Evolutionary conservation across 2,113 vertebrate species (phyloP), one percentile per base, ranked within the genome.

Genomic region (Cavia porcellus): DNA sequence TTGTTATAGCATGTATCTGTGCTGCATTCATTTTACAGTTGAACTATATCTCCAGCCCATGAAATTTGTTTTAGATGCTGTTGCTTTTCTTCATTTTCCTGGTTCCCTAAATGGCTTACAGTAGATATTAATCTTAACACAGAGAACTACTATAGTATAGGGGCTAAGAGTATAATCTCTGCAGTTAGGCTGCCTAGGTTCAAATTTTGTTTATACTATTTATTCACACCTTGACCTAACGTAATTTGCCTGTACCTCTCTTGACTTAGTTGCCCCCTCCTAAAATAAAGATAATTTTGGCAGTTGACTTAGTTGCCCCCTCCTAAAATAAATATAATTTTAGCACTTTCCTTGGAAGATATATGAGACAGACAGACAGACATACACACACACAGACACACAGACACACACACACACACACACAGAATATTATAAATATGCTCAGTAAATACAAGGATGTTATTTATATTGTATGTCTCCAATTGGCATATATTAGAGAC

Each of bases 401-500:
- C 61, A 62, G 7, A 52, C 50, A 52, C 50, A 52, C 50, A 52
- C 50, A 11, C 50, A 38, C 38, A 38, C 38, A 38, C 38, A 47
- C 25, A 47, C 13, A 42, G n/a, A 20, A 72, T 38, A 45, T 22
- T 75, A 9, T 61, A 82, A 72, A 89, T 82, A 57, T 83, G 28
- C 57, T 79, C 84, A 95, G 86, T 59, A 93, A 93, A 75, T 94
- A 38, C 79, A 75, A 86, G 20, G 42, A 83, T 86, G 38, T 86
- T 38, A 94, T 91, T 97, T 85, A 79, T 77, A 80, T 83, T 88
- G 89, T 32, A 25, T 70, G 47, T 92, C 94, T 70, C n/a, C 86
- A 92, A 61, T 85, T 86, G 42, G 20, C 92, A 96, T 30, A 74
- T 38, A 66, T 52, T 52, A 3, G 66, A 61, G 28, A 88, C 32